Evolutionary conservation across 2,888 invertebrate genomes (phyloP), one percentile per base, ranked within the genome.

Genomic region (Tenthredo mesomela): DNA sequence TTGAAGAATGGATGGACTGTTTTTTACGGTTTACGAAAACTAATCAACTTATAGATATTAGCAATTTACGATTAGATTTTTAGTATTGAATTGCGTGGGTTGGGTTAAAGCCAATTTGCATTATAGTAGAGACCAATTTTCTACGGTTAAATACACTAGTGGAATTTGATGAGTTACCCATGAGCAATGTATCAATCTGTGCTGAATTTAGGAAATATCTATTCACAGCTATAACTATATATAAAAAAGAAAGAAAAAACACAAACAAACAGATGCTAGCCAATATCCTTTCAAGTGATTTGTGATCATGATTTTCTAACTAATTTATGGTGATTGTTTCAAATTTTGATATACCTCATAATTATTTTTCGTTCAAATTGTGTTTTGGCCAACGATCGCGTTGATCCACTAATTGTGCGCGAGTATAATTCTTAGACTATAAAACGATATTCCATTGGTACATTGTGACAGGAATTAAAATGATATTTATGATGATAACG

Each of bases 71-170:
- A 67, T 67, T 4, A 67, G 33, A 67, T 67, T 33, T 67, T 67
- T 67, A 67, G 15, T 67, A 67, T 67, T 33, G 67, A 67, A 33
- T 10, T 67, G 67, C 67, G 67, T 67, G 33, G 67, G 67, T 67
- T 67, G 1, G 10, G 15, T 33, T 67, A 29, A 67, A 33, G 67
- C 33, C 67, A 67, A 67, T 67, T 67, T 67, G 67, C 67, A 67
- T n/a, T n/a, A n/a, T 33, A 67, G 33, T 33, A 33, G 33, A 18
- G 15, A 67, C 33, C 29, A 67, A 25, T 67, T 67, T 67, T 67
- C 67, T 10, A 67, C 12, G 67, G 12, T 18, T 15, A 33, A 18
- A 67, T 61, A 67, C 5, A 33, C 67, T 21, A 0, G 33, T 67
- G 33, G 25, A 33, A 67, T 67, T 67, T 33, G 33, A 67, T 33